Evolutionary conservation across 2,797 vertebrate genomes (phyloP).

Genomic region (Brotogeris chrysoptera): DNA sequence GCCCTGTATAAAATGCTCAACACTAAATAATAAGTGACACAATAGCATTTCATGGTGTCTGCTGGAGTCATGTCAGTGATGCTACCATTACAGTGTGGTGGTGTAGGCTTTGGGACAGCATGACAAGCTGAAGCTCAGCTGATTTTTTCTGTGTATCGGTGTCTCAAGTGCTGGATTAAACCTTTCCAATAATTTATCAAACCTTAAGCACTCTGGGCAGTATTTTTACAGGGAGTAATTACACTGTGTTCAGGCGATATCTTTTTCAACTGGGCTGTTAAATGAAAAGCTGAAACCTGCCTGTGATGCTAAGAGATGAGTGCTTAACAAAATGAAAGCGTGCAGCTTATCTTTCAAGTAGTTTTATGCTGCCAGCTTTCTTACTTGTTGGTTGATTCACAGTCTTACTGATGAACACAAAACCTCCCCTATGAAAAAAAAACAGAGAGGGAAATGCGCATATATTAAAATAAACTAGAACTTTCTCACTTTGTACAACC

Average conservation of each 20-base stretch:
- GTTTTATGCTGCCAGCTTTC: not conserved
- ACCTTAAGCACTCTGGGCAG: not conserved
- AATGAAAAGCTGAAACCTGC: not conserved
- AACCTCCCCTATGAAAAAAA: not conserved
- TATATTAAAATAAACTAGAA: not conserved
- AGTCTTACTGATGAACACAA: not conserved
- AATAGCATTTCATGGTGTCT: rapidly evolving
- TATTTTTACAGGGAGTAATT: not conserved
- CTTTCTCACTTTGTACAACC: not conserved
- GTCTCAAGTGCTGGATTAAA: not conserved
- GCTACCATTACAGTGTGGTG: not conserved
- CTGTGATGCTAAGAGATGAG: not conserved
- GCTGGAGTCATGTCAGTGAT: not conserved
- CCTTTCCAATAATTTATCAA: not conserved
- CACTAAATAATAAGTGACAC: not conserved
- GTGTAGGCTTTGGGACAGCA: not conserved
- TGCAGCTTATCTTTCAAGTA: not conserved
- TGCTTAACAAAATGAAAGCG: not conserved
- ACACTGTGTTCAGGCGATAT: not conserved
- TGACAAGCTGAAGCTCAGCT: not conserved
- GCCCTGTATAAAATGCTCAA: not conserved
- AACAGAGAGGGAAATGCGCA: not conserved
- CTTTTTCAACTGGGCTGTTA: not conserved
- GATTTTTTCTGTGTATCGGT: not conserved
- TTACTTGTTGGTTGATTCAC: not conserved